phyloP scores from a whole-genome alignment of 1,140 invertebrate genomes.

The Papilio machaon region DNA sequence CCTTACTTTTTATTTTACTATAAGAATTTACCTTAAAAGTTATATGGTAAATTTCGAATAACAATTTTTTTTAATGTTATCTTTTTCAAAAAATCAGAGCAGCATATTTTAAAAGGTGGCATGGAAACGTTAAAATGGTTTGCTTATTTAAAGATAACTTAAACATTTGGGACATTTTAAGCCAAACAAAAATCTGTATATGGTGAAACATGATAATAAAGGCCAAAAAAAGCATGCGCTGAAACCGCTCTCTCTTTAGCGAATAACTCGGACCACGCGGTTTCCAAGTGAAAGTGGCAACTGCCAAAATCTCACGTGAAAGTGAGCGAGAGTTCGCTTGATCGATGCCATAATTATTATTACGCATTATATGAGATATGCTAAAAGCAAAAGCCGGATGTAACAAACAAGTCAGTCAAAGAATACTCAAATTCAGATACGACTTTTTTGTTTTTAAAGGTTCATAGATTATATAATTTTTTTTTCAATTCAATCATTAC shows the following conservation, averaged over 20 bases:
- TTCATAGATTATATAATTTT: neutral
- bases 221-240: constrained; percentile 4
- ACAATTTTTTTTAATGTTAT: no score
- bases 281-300: constrained; percentile 69
- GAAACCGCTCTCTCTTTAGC: constrained; percentile 31
- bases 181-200: neutral
- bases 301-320: constrained; percentile 78
- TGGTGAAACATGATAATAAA: neutral
- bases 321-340: constrained; percentile 68
- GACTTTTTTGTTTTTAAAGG: neutral
- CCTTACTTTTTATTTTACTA: no score
- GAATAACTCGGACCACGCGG: constrained; percentile 44
- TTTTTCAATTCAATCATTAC: neutral
- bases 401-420: constrained; percentile 33
- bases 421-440: neutral
- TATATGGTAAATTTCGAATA: no score
- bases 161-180: neutral
- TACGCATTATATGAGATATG: constrained; percentile 77
- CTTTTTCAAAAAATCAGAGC: no score
- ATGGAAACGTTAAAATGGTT: neutral
- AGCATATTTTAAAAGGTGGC: no score
- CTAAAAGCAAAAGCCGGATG: constrained; percentile 77
- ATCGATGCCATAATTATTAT: constrained; percentile 81
- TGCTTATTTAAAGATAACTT: neutral
- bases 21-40: no score